Percentiles rank a stretch among this genome's conserved stretches.
These are phyloP conservation scores for Eolophus roseicapilla DNA, from an alignment of 2,113 vertebrate genomes.

Conservation along the genomic window DNA sequence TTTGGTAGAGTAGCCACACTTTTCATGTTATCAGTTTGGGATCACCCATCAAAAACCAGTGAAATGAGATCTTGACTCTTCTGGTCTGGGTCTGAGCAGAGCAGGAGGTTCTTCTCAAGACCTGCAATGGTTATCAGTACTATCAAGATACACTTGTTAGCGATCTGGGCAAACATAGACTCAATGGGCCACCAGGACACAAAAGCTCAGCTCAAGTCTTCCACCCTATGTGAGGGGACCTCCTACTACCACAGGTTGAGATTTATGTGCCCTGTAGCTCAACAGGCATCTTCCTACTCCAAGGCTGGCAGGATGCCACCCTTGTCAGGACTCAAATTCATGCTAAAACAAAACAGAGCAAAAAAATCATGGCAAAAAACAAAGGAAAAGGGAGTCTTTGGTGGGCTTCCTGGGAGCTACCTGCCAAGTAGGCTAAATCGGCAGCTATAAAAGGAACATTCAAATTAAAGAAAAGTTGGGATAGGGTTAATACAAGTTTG, in stretches of 20 bases:
- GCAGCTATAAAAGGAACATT: not conserved
- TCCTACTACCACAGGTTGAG: not conserved
- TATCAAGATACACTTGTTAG: not conserved
- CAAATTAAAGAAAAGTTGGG: not conserved
- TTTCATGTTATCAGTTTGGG: not conserved
- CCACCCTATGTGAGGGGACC: not conserved
- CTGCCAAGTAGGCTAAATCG: not conserved
- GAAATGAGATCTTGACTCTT: not conserved
- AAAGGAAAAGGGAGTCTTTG: not conserved
- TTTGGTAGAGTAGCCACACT: not conserved
- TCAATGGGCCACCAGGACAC: not conserved
- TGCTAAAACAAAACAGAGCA: not conserved
- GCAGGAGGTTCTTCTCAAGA: not conserved
- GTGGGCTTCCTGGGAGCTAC: not conserved
- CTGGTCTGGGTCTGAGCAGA: not conserved
- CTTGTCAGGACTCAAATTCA: not conserved
- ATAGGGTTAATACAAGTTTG: conserved; percentile 52
- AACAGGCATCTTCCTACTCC: not conserved
- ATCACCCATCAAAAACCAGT: not conserved
- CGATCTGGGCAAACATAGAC: not conserved
- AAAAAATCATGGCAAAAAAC: not conserved
- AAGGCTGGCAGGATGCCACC: not conserved
- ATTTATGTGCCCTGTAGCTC: not conserved
- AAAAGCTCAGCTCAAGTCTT: not conserved
- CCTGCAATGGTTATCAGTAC: not conserved